These are phyloP conservation scores for Nicator chloris DNA, from an alignment of 2,113 vertebrate species.

Conservation along the genomic window DNA sequence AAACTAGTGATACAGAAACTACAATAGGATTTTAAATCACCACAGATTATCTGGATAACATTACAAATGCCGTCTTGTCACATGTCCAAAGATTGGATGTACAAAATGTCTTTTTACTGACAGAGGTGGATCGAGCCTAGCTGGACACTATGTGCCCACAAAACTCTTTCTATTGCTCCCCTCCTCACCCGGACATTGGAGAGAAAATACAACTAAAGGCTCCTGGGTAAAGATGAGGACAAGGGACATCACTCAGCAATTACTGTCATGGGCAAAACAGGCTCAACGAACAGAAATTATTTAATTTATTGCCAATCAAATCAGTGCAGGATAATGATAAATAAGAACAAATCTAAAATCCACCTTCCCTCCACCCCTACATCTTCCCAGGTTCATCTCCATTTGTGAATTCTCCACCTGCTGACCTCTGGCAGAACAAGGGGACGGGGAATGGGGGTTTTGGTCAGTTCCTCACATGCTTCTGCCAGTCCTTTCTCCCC, in stretches of 20 bases:
- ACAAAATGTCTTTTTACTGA: neutral
- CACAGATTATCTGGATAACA: slow-evolving; percentile 25
- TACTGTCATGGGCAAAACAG: neutral
- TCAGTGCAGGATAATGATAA: neutral
- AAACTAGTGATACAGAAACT: slow-evolving; percentile 26
- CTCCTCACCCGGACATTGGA: neutral
- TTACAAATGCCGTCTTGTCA: neutral
- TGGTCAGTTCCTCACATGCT: fast-evolving
- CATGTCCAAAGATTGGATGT: neutral
- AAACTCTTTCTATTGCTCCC: neutral
- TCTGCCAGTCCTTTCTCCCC: neutral
- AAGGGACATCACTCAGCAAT: neutral
- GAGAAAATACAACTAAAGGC: neutral
- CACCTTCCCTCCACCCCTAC: neutral
- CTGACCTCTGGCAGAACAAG: neutral
- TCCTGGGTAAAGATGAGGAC: neutral
- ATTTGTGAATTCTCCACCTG: neutral
- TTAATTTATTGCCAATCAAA: neutral
- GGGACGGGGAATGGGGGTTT: fast-evolving
- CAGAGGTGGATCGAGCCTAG: neutral
- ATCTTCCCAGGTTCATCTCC: neutral
- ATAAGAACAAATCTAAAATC: neutral
- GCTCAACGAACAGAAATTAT: neutral
- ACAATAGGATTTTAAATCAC: slow-evolving; percentile 30
- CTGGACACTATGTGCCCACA: neutral